Conservation (phyloP, 2,888 invertebrate species). For the Eristalis pertinax region DNA sequence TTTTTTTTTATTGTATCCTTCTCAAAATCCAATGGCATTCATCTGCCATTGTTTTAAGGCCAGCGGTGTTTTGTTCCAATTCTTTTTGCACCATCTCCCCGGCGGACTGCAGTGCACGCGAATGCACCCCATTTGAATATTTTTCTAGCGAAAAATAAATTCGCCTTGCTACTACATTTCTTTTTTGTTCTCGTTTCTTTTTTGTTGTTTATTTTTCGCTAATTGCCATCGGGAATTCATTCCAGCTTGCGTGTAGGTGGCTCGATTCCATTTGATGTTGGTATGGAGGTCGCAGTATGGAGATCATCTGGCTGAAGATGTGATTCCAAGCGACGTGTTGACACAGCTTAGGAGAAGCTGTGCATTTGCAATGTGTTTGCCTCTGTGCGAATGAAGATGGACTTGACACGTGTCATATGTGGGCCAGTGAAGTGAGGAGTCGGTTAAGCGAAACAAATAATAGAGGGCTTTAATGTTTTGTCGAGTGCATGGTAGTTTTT, state of each 20-base stretch:
- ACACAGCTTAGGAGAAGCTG: background rate
- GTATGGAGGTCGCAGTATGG: background rate
- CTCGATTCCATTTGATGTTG: conserved; percentile 37
- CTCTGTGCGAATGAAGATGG: background rate
- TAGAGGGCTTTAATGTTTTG: background rate
- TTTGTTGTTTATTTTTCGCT: conserved; percentile 61
- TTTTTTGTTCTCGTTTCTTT: conserved; percentile 16
- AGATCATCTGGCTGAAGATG: background rate
- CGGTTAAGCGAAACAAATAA: background rate
- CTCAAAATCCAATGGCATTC: conserved; percentile 56
- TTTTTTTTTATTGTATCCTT: background rate
- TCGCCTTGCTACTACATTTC: conserved; percentile 36
- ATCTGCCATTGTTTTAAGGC: conserved; percentile 69
- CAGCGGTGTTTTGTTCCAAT: conserved; percentile 67
- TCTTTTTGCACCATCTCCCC: conserved; percentile 30
- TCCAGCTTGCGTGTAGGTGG: conserved; percentile 63
- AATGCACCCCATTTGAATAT: conserved; percentile 63
- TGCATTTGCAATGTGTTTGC: background rate
- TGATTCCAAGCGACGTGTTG: background rate
- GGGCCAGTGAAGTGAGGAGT: background rate
- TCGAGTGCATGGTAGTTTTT: no score
- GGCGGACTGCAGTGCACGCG: background rate
- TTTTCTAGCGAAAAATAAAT: conserved; percentile 59
- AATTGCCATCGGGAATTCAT: conserved; percentile 71
- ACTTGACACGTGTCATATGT: background rate